phyloP scores from a whole-genome alignment of 1,140 invertebrate genomes.

The Neodiprion fabricii region DNA sequence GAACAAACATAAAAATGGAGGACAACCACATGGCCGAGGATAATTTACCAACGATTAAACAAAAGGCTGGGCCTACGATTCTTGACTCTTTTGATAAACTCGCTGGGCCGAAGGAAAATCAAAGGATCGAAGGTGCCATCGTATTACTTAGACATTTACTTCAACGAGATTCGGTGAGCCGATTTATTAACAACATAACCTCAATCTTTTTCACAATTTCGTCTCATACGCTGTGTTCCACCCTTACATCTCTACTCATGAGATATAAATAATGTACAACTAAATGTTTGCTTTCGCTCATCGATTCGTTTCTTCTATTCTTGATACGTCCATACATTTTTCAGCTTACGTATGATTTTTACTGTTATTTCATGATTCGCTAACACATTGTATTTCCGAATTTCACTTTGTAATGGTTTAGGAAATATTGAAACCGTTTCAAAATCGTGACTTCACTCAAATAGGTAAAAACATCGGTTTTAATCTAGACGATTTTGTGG shows the following conservation, averaged over 20 bases:
- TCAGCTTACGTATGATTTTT: slow-evolving; percentile 1
- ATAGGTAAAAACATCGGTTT: too few relatives aligned
- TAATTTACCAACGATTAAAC: slow-evolving; percentile 26
- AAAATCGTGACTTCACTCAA: too few relatives aligned
- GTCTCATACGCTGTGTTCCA: neutral
- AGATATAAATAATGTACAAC: slow-evolving; percentile 3
- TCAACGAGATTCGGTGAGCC: slow-evolving; percentile 49
- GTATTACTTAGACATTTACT: slow-evolving; percentile 53
- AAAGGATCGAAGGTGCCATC: slow-evolving; percentile 51
- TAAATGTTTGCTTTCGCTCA: too few relatives aligned
- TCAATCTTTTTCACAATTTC: neutral
- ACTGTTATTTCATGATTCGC: neutral
- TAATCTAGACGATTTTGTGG: too few relatives aligned
- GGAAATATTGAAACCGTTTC: too few relatives aligned
- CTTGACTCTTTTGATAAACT: slow-evolving; percentile 60
- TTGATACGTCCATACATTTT: neutral
- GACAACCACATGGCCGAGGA: slow-evolving; percentile 34
- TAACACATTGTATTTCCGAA: too few relatives aligned
- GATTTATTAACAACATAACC: slow-evolving; percentile 43
- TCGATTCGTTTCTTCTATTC: too few relatives aligned
- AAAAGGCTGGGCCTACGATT: slow-evolving; percentile 44
- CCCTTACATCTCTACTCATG: neutral
- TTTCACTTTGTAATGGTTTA: too few relatives aligned
- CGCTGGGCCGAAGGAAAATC: slow-evolving; percentile 45
- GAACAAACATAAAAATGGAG: slow-evolving; percentile 31